These are phyloP conservation scores for Leguminivora glycinivorella DNA, from an alignment of 1,140 invertebrate species.

Conservation along the genomic window DNA sequence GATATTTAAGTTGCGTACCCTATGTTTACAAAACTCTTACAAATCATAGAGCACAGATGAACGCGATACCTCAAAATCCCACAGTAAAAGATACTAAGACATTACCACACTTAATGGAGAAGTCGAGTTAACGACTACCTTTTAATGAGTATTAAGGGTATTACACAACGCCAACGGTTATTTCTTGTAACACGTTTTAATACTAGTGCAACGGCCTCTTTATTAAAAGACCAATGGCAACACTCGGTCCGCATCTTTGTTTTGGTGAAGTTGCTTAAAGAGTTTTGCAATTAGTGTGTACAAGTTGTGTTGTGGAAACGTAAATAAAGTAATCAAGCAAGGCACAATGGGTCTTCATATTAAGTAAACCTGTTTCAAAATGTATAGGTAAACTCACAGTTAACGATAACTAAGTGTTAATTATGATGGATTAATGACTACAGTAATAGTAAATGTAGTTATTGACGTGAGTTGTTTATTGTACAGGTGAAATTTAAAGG, in stretches of 20 bases:
- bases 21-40: conserved; percentile 7
- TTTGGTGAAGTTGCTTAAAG: conserved; percentile 1
- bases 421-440: background rate
- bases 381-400: background rate
- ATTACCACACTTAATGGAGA: conserved; percentile 26
- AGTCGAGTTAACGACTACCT: conserved; percentile 26
- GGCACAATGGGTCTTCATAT: background rate
- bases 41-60: background rate
- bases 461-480: background rate
- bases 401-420: background rate
- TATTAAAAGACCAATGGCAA: conserved; percentile 3
- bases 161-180: conserved; percentile 6
- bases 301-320: background rate
- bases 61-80: background rate
- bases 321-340: background rate
- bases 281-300: conserved; percentile 26
- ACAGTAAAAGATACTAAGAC: conserved; percentile 18
- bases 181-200: conserved; percentile 19
- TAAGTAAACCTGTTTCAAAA: background rate
- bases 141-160: conserved; percentile 27
- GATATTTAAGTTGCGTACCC: background rate
- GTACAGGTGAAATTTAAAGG: background rate
- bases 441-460: background rate
- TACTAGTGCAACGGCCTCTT: conserved; percentile 13
- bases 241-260: conserved; percentile 20